Base-by-base conservation (phyloP, 2,113 vertebrate species). In the Malaclemys terrapin region DNA sequence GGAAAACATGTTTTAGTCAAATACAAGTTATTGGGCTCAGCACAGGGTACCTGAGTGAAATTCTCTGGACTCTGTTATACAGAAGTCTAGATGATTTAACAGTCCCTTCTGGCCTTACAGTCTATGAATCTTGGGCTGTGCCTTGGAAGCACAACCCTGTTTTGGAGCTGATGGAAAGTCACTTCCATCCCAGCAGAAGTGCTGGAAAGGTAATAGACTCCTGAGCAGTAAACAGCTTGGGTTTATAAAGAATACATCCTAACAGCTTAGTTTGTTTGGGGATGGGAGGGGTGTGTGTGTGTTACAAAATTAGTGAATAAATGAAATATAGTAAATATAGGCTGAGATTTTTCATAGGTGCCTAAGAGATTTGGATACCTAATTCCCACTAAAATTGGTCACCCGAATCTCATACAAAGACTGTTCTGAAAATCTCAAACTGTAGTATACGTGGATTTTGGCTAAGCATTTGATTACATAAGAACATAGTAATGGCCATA, bases 191-290 rank as follows among this genome's bases (percentile, higher is more conserved):
- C 76, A 2, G 1, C 20, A 72, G 4, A 89, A 89, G 27, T 27
- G 76, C 59, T 54, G 29, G 54, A 1, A 5, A 3, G n/a, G 27
- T 57, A 89, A 72, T 38, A 92, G 83, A 75, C 88, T 45, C 27
- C 20, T 0, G 0, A 87, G 11, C 5, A 11, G 49, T 45, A 53
- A 38, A 20, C 35, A 85, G 31, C 3, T 76, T 31, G 1, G 47
- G 24, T 88, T 93, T 85, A 80, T 42, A 80, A 47, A 52, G 47
- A 75, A 57, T 17, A 83, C 1, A 49, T 27, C 27, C 12, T 8
- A 17, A 81, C 16, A 84, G 83, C 50, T 78, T 27, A 88, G 82
- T 29, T 24, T 80, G 84, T 80, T 54, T 0, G 80, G 8, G 9
- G 35, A 12, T 88, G 16, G 49, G n/a, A 57, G 22, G 9, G 5